Evolutionary conservation across 1,140 invertebrate genomes (phyloP).

Genomic region (Drepana arcuata): DNA sequence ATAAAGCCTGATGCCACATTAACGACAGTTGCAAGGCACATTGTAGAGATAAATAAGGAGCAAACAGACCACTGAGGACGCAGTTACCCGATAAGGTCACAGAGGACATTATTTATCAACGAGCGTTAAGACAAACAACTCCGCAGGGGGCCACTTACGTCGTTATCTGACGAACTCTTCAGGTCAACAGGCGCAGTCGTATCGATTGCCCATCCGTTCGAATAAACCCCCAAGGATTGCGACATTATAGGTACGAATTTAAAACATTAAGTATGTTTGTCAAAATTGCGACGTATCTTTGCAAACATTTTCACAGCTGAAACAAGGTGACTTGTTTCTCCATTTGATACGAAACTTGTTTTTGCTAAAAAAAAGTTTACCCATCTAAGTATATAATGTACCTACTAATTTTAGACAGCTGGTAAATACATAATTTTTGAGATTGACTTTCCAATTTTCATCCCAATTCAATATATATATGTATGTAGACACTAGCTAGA

Average conservation of each 20-base stretch:
- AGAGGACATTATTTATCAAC: slow-evolving; percentile 36
- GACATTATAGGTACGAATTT: slow-evolving; percentile 28
- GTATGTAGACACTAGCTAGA: too few relatives aligned
- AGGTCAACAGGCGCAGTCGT: slow-evolving; percentile 55
- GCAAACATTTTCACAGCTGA: too few relatives aligned
- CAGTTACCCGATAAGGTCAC: slow-evolving; percentile 25
- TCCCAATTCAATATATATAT: too few relatives aligned
- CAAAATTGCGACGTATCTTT: too few relatives aligned
- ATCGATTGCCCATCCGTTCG: slow-evolving; percentile 63
- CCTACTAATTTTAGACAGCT: too few relatives aligned
- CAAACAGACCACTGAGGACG: slow-evolving; percentile 1
- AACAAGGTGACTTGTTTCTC: too few relatives aligned
- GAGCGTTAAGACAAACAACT: slow-evolving; percentile 58
- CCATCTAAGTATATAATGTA: neutral
- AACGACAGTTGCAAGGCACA: slow-evolving; percentile 13
- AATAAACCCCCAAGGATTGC: slow-evolving; percentile 31
- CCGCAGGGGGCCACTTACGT: slow-evolving; percentile 63
- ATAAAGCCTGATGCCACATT: slow-evolving; percentile 17
- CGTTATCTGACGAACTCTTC: slow-evolving; percentile 43
- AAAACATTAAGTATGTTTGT: slow-evolving; percentile 3
- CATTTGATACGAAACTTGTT: too few relatives aligned
- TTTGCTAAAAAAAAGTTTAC: too few relatives aligned
- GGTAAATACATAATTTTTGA: too few relatives aligned
- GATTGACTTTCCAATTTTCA: too few relatives aligned
- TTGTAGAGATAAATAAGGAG: slow-evolving; percentile 7